Base-by-base conservation (phyloP, 2,113 vertebrate genomes). In the Trachemys scripta region DNA sequence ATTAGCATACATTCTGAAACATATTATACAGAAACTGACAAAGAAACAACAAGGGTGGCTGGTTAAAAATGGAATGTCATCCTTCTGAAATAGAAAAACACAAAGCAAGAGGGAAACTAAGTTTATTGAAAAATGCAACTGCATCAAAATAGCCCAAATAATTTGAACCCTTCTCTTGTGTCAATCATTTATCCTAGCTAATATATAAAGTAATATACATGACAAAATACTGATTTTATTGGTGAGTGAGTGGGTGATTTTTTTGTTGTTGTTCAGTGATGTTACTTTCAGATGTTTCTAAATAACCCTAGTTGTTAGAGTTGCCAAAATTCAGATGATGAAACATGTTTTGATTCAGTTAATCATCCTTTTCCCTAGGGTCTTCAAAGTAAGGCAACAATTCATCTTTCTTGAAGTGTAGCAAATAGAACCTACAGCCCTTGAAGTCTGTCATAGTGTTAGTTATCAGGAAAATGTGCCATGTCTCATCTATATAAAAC, bases 271-370 rank as follows among this genome's bases (percentile, higher is more conserved):
- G 84, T 85, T 65, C 78, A 29, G 0, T 1, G 22, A 20, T 31
- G 56, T 24, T 90, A 9, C 53, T 94, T 90, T 90, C 84, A 94
- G 90, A 4, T 89, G 88, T 50, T 92, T 83, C 82, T 84, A 31
- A 96, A 91, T 72, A 75, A 94, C 88, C 69, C 75, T 38, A 29
- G 50, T 7, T 90, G 89, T 17, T 94, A 17, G 25, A 91, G 80
- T 92, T 97, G 95, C 91, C 92, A 94, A 57, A 80, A 29, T 72
- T 85, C 72, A 47, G 82, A 82, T 42, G 88, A 88, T 92, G 14
- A 93, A 90, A 90, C 35, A 24, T 24, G 51, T 38, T 90, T 92
- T 82, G 65, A 29, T 88, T 91, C 79, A 62, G n/a, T 84, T 95
- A 91, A 85, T 93, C 59, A 22, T 69, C 42, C 10, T 0, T 1